These are phyloP conservation scores for Oophaga pumilio DNA, from an alignment of 2,113 vertebrate genomes.

Conservation along the genomic window DNA sequence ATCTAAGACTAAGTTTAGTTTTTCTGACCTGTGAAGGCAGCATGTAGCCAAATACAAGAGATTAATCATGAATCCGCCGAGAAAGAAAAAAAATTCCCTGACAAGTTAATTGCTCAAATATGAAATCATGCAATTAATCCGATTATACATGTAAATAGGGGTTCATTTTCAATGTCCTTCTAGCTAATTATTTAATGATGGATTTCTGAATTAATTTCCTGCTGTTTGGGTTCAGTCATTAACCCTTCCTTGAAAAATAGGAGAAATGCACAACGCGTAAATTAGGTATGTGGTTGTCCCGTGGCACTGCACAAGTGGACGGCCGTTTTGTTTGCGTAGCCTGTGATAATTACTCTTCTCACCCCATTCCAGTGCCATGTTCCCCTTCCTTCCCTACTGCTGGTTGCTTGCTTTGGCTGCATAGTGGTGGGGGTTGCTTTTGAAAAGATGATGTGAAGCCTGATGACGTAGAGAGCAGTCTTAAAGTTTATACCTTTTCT, in stretches of 20 bases:
- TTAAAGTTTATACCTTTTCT: no score
- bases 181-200: constrained; percentile 70
- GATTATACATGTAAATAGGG: constrained; percentile 71
- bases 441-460: no score
- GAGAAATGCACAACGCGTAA: not conserved
- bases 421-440: no score
- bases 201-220: constrained; percentile 69
- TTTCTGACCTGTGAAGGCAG: constrained; percentile 60
- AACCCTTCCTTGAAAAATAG: not conserved
- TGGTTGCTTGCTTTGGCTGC: no score
- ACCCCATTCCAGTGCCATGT: no score
- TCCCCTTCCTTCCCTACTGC: no score
- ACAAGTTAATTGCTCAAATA: constrained; percentile 69
- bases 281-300: not conserved
- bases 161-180: constrained; percentile 67
- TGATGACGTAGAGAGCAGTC: no score
- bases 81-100: constrained; percentile 55
- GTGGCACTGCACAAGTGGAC: not conserved
- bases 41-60: constrained; percentile 61
- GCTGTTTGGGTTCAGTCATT: constrained; percentile 33
- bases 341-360: not conserved
- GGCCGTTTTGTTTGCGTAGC: not conserved
- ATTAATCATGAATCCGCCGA: constrained; percentile 64
- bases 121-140: constrained; percentile 69
- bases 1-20: constrained; percentile 57